Percentiles rank a stretch among this genome's conserved stretches.
Evolutionary conservation across 2,888 invertebrate species (phyloP).

Genomic region (Ditylenchus weischeri): DNA sequence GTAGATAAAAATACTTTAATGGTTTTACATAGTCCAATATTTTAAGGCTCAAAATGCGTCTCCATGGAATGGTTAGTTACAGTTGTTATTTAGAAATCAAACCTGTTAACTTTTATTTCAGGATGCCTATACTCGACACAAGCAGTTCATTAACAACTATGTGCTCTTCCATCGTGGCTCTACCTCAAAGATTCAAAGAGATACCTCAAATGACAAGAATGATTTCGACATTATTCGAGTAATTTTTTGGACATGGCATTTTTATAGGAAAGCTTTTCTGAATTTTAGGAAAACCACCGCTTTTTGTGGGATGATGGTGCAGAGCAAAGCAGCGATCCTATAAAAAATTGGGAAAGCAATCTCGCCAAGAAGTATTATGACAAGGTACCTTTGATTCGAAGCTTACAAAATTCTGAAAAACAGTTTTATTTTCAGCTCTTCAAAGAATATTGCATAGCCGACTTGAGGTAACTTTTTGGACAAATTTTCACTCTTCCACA

Average conservation of each 20-base stretch:
- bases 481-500: no score
- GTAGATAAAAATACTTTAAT: neutral
- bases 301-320: slow-evolving; percentile 85
- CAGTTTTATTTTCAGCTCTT: neutral
- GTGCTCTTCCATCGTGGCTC: slow-evolving; percentile 75
- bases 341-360: slow-evolving; percentile 69
- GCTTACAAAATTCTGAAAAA: no score
- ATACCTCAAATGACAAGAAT: slow-evolving; percentile 75
- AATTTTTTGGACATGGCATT: neutral
- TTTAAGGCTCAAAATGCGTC: slow-evolving; percentile 59
- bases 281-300: slow-evolving; percentile 76
- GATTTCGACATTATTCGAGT: slow-evolving; percentile 79
- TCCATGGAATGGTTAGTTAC: slow-evolving; percentile 2
- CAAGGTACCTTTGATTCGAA: slow-evolving; percentile 63
- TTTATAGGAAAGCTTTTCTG: neutral
- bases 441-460: slow-evolving; percentile 93
- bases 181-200: slow-evolving; percentile 69
- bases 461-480: slow-evolving; percentile 66
- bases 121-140: slow-evolving; percentile 76
- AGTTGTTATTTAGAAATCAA: neutral
- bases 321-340: slow-evolving; percentile 62
- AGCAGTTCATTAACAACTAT: slow-evolving; percentile 86
- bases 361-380: slow-evolving; percentile 94
- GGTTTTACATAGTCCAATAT: neutral
- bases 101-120: no score